These are phyloP conservation scores for Atopsyche davidsoni DNA, from an alignment of 1,140 invertebrate genomes.

Conservation along the genomic window DNA sequence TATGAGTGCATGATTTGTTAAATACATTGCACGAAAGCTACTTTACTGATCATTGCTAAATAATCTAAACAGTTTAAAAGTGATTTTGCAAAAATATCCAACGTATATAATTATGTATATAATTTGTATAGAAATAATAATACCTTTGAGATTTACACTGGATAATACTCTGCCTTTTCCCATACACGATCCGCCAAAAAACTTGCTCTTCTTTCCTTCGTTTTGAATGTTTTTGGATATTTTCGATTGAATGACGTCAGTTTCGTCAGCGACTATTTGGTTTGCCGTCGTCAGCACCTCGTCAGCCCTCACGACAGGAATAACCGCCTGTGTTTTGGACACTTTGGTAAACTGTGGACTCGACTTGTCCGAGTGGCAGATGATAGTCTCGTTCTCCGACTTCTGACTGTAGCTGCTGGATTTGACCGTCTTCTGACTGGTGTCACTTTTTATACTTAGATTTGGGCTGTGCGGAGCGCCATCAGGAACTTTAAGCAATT, in stretches of 20 bases:
- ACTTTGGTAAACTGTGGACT: conserved; percentile 40
- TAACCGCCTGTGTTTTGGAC: conserved; percentile 43
- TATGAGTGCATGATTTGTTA: too few relatives aligned
- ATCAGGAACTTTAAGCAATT: conserved; percentile 40
- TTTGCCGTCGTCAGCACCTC: conserved; percentile 33
- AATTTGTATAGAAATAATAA: too few relatives aligned
- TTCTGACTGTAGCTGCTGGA: conserved; percentile 34
- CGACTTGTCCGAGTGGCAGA: conserved; percentile 42
- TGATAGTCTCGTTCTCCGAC: conserved; percentile 46
- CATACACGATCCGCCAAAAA: conserved; percentile 45
- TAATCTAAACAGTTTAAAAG: too few relatives aligned
- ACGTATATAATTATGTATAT: too few relatives aligned
- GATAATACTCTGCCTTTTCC: conserved; percentile 39
- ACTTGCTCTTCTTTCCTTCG: conserved; percentile 39
- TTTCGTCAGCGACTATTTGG: conserved; percentile 32
- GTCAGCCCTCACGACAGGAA: conserved; percentile 44
- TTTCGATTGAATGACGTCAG: conserved; percentile 41
- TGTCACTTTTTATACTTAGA: conserved; percentile 42
- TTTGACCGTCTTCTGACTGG: conserved; percentile 37
- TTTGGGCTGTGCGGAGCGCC: conserved; percentile 41
- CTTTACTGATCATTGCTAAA: too few relatives aligned
- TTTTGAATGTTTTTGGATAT: conserved; percentile 10
- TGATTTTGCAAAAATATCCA: neutral
- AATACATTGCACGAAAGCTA: too few relatives aligned
- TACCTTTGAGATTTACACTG: conserved; percentile 26